phyloP scores from a whole-genome alignment of 2,797 vertebrate species.

The Euthynnus affinis region DNA sequence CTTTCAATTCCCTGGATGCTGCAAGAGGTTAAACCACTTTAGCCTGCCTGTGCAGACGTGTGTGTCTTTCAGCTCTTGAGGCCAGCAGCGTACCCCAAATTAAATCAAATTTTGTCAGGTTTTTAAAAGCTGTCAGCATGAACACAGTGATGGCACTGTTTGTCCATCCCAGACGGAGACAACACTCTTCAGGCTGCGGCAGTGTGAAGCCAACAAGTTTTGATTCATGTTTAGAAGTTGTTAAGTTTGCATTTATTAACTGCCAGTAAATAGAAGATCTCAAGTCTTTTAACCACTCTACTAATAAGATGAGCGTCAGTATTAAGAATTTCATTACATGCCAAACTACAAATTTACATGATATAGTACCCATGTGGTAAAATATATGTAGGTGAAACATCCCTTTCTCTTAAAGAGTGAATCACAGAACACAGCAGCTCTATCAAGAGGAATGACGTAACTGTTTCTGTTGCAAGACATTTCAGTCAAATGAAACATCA shows the following conservation, averaged over 20 bases:
- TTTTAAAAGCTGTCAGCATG: slow-evolving; percentile 8
- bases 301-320: neutral
- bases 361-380: neutral
- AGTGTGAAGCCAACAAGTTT: neutral
- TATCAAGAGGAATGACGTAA: neutral
- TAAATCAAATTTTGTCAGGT: slow-evolving; percentile 13
- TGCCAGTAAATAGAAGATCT: neutral
- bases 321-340: neutral
- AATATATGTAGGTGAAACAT: neutral
- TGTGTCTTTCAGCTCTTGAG: slow-evolving; percentile 12
- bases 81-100: neutral
- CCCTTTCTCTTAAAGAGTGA: neutral
- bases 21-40: slow-evolving; percentile 41
- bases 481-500: no score
- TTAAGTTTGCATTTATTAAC: neutral
- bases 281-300: neutral
- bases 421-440: neutral
- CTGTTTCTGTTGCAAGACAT: neutral
- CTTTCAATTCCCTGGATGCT: slow-evolving; percentile 29
- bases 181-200: neutral
- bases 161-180: neutral
- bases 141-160: neutral
- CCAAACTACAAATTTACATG: neutral
- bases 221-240: neutral
- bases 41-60: slow-evolving; percentile 16